Percentiles rank a stretch among this genome's conserved stretches.
Evolutionary conservation across 2,888 invertebrate species (phyloP).

Genomic region (Cantharis lateralis): DNA sequence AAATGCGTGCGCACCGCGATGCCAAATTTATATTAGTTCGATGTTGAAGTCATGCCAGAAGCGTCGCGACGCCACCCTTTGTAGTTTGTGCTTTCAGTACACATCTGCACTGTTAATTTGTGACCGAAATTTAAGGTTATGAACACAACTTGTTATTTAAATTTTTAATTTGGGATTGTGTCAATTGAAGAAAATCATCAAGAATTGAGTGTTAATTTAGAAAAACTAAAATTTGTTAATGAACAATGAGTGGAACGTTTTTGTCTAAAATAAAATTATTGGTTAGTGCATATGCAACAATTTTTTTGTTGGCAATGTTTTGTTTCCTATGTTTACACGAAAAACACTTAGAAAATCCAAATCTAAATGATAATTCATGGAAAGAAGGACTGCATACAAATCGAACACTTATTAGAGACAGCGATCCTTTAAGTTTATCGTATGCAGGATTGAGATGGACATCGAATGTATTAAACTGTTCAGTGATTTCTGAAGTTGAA

Average conservation of each 20-base stretch:
- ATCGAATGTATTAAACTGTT: slow-evolving; percentile 22
- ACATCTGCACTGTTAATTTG: slow-evolving; percentile 9
- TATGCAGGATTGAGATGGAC: slow-evolving; percentile 23
- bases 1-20: slow-evolving; percentile 15
- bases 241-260: slow-evolving; percentile 10
- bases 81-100: slow-evolving; percentile 9
- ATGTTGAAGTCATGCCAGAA: slow-evolving; percentile 16
- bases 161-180: neutral
- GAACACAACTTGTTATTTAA: slow-evolving; percentile 3
- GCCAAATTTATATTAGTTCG: slow-evolving; percentile 22
- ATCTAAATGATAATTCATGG: slow-evolving; percentile 26
- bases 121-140: slow-evolving; percentile 17
- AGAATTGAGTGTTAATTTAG: neutral
- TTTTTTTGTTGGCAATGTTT: slow-evolving; percentile 10
- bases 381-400: slow-evolving; percentile 24
- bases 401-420: slow-evolving; percentile 23
- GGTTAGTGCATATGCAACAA: slow-evolving; percentile 13
- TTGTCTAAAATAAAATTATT: slow-evolving; percentile 11
- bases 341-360: slow-evolving; percentile 11
- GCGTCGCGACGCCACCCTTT: slow-evolving; percentile 29
- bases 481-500: slow-evolving; percentile 18
- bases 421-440: slow-evolving; percentile 21
- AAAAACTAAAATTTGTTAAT: neutral
- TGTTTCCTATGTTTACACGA: slow-evolving; percentile 14
- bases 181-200: neutral